A percentile compares a stretch with the other conserved stretches of the same genome.
Evolutionary conservation across 2,888 invertebrate species (phyloP).

Genomic region (Apodemia hepburni): DNA sequence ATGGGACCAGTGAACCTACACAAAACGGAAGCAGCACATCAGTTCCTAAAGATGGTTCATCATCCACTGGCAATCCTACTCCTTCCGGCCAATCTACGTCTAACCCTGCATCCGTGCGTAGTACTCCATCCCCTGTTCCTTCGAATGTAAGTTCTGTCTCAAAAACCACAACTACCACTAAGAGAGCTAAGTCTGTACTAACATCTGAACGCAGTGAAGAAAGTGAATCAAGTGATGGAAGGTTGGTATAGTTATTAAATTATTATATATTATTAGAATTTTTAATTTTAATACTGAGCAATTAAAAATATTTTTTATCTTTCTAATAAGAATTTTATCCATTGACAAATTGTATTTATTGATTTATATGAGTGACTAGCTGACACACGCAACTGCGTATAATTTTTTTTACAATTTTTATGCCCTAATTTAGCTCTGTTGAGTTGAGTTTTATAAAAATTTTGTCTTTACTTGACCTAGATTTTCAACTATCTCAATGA

Average conservation of each 20-base stretch:
- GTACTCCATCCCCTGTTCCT: constrained; percentile 87
- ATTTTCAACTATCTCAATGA: too few relatives aligned
- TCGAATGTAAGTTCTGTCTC: constrained; percentile 86
- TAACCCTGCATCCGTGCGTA: constrained; percentile 84
- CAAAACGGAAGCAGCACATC: constrained; percentile 60
- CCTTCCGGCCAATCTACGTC: constrained; percentile 72
- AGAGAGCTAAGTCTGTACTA: constrained; percentile 84
- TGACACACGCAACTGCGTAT: too few relatives aligned
- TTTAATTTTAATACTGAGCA: neutral
- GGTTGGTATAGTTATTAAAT: constrained; percentile 43
- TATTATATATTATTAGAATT: neutral
- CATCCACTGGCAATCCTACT: constrained; percentile 50
- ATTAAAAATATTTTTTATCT: neutral
- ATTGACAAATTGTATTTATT: too few relatives aligned
- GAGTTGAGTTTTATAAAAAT: too few relatives aligned
- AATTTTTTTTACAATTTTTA: too few relatives aligned
- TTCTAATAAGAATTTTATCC: too few relatives aligned
- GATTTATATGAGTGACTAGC: too few relatives aligned
- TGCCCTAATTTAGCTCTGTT: too few relatives aligned
- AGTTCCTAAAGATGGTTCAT: constrained; percentile 53
- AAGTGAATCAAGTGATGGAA: constrained; percentile 83
- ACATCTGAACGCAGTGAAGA: constrained; percentile 86
- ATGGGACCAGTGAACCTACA: constrained; percentile 57
- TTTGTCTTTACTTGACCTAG: too few relatives aligned
- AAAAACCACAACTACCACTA: constrained; percentile 81